These are phyloP conservation scores for Chloroceryle aenea DNA, from an alignment of 2,113 vertebrate genomes.

Conservation along the genomic window DNA sequence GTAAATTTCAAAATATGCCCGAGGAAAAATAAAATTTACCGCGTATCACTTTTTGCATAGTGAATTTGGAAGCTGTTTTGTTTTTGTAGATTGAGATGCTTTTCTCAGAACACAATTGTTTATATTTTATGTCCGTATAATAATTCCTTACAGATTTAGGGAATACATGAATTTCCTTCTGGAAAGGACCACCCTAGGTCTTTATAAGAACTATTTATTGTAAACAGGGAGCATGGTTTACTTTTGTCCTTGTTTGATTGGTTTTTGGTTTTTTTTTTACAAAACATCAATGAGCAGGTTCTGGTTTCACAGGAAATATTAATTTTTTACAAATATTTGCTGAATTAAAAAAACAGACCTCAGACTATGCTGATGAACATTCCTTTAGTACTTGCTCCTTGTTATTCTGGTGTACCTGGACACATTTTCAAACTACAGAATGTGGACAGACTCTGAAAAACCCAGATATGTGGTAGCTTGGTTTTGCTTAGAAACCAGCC, in stretches of 20 bases:
- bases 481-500: neutral
- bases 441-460: neutral
- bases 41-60: slow-evolving; percentile 3
- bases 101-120: slow-evolving; percentile 5
- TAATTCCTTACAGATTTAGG: neutral
- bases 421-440: neutral
- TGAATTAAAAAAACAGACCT: neutral
- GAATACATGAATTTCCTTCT: neutral
- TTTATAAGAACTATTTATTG: neutral
- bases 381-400: neutral
- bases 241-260: neutral
- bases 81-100: slow-evolving; percentile 33
- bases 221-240: neutral
- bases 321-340: neutral
- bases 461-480: neutral
- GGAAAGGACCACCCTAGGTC: neutral
- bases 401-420: neutral
- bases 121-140: neutral
- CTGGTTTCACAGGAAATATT: neutral
- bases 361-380: neutral
- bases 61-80: slow-evolving; percentile 16
- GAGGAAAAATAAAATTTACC: slow-evolving; percentile 57
- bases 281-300: neutral
- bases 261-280: neutral
- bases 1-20: slow-evolving; percentile 57